phyloP scores from a whole-genome alignment of 2,113 vertebrate genomes.

The Elaphurus davidianus region DNA sequence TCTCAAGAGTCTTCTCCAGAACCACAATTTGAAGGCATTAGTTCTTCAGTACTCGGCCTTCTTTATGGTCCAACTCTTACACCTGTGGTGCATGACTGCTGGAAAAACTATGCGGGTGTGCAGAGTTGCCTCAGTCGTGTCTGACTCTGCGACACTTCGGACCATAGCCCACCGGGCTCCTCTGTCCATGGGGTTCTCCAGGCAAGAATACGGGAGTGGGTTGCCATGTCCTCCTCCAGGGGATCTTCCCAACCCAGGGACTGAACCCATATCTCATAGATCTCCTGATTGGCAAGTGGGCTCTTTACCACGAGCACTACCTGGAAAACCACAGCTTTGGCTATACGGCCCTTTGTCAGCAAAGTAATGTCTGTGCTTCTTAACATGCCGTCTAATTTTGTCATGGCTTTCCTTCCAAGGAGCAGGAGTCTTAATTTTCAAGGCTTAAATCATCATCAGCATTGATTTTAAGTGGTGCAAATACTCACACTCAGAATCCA shows the following conservation, averaged over 20 bases:
- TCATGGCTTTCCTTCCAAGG: background rate
- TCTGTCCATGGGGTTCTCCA: background rate
- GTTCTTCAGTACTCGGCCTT: background rate
- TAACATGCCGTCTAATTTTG: background rate
- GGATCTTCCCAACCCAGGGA: background rate
- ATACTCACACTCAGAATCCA: constrained; percentile 59
- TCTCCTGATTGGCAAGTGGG: background rate
- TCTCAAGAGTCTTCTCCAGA: background rate
- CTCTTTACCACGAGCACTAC: background rate
- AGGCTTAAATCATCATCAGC: background rate
- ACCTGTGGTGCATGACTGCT: background rate
- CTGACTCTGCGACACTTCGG: background rate
- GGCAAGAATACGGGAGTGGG: background rate
- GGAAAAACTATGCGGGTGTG: background rate
- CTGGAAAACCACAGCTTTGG: background rate
- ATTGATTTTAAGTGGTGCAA: constrained; percentile 38
- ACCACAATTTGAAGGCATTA: background rate
- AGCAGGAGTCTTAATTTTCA: background rate
- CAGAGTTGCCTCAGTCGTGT: background rate
- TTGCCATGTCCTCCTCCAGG: background rate
- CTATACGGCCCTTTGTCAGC: background rate
- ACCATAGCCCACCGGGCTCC: accelerated
- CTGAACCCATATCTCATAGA: background rate
- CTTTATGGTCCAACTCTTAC: background rate
- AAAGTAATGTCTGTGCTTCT: background rate